A percentile compares a stretch with the other conserved stretches of the same genome.
phyloP scores from a whole-genome alignment of 1,140 invertebrate genomes.

The Cepaea nemoralis region DNA sequence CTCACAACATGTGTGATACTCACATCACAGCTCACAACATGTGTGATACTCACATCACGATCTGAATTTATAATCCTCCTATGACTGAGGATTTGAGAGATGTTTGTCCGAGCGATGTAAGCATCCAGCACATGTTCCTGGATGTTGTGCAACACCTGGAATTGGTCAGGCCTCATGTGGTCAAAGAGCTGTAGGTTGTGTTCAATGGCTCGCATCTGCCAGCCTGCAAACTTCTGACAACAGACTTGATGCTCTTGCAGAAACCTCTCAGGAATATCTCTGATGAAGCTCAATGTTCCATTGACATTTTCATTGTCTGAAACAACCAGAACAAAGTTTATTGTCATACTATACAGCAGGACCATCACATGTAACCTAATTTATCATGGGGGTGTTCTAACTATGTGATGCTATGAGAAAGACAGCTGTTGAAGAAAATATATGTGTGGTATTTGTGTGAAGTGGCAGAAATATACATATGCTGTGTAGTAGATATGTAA shows the following conservation, averaged over 20 bases:
- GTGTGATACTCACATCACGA: background rate
- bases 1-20: no score
- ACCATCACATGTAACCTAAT: no score
- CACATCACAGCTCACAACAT: no score
- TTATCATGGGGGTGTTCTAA: no score
- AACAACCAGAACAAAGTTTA: background rate
- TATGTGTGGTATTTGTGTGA: no score
- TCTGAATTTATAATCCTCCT: background rate
- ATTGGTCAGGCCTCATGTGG: constrained; percentile 14
- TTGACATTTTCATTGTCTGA: background rate
- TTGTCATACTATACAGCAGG: no score
- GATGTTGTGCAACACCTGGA: constrained; percentile 20
- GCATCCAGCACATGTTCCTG: constrained; percentile 35
- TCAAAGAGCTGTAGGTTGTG: constrained; percentile 56
- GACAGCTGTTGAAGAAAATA: no score
- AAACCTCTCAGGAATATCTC: constrained; percentile 79
- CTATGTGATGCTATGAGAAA: no score
- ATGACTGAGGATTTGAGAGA: background rate
- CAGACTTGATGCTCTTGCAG: constrained; percentile 79
- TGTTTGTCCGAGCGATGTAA: background rate
- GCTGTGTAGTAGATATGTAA: no score
- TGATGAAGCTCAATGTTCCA: constrained; percentile 19
- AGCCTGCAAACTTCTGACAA: constrained; percentile 55
- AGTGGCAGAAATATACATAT: no score
- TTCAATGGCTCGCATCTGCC: constrained; percentile 59